Evolutionary conservation across 2,797 vertebrate species (phyloP).

Genomic region (Leucoraja ocellata): DNA sequence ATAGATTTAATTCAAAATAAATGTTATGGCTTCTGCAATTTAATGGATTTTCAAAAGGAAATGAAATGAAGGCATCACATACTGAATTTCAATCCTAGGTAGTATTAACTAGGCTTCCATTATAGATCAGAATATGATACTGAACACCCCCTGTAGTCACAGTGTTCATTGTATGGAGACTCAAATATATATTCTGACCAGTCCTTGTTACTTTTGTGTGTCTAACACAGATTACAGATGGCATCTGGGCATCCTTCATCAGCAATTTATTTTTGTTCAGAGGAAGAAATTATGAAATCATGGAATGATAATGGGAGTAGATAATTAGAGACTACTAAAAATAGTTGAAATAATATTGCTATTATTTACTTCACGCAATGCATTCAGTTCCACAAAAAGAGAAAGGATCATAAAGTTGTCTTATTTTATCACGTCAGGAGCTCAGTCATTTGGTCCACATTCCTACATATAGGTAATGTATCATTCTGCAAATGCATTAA

Average conservation of each 20-base stretch:
- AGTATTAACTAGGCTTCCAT: neutral
- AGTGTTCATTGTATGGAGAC: neutral
- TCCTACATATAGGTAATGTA: neutral
- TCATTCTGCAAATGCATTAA: constrained; percentile 13
- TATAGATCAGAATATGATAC: neutral
- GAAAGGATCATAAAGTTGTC: neutral
- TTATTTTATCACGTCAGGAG: neutral
- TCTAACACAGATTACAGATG: neutral
- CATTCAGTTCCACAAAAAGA: neutral
- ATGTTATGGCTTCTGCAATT: neutral
- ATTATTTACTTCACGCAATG: neutral
- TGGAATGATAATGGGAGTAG: neutral
- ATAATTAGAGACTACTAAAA: neutral
- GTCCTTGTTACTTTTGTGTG: neutral
- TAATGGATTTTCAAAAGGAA: neutral
- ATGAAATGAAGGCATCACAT: neutral
- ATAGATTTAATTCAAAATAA: neutral
- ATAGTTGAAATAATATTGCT: neutral
- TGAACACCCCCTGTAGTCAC: too few species aligned
- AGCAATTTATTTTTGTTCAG: neutral
- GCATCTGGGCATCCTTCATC: neutral
- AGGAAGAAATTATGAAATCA: neutral
- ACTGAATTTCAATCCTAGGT: neutral
- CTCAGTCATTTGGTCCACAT: neutral
- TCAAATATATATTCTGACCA: neutral